These are phyloP conservation scores for Poeciliopsis infans DNA, from an alignment of 2,797 vertebrate genomes.

Conservation along the genomic window DNA sequence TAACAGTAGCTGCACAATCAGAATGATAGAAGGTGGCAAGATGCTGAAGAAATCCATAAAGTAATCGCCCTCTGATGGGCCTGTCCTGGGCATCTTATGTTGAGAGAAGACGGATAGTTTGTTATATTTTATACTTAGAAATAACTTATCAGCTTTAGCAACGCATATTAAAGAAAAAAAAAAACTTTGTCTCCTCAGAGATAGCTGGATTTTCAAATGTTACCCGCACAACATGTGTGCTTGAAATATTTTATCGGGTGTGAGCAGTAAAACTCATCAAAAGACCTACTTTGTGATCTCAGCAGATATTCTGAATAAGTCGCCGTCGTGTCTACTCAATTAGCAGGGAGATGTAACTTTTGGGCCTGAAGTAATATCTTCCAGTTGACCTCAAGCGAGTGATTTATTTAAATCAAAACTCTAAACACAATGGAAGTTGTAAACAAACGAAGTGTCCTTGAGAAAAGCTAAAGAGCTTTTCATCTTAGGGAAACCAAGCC, in stretches of 20 bases:
- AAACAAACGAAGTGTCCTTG: neutral
- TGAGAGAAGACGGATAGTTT: conserved; percentile 23
- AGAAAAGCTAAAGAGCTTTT: neutral
- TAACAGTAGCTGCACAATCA: conserved; percentile 44
- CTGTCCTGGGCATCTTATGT: conserved; percentile 20
- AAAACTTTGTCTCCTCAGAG: neutral
- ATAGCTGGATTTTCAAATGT: neutral
- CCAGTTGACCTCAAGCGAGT: neutral
- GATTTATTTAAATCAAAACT: neutral
- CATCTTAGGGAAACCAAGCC: neutral
- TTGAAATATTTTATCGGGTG: neutral
- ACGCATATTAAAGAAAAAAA: conserved; percentile 7
- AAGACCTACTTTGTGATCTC: neutral
- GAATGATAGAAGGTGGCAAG: conserved; percentile 47
- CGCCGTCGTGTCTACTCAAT: neutral
- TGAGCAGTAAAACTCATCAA: neutral
- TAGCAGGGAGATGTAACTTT: neutral
- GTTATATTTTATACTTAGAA: conserved; percentile 25
- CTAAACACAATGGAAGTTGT: neutral
- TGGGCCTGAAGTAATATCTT: neutral
- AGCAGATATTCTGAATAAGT: neutral
- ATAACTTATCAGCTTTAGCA: conserved; percentile 14
- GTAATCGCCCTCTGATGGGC: conserved; percentile 42
- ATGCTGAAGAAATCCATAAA: conserved; percentile 49
- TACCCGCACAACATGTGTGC: neutral